phyloP scores from a whole-genome alignment of 1,140 invertebrate species.

The Drosophila lowei region DNA sequence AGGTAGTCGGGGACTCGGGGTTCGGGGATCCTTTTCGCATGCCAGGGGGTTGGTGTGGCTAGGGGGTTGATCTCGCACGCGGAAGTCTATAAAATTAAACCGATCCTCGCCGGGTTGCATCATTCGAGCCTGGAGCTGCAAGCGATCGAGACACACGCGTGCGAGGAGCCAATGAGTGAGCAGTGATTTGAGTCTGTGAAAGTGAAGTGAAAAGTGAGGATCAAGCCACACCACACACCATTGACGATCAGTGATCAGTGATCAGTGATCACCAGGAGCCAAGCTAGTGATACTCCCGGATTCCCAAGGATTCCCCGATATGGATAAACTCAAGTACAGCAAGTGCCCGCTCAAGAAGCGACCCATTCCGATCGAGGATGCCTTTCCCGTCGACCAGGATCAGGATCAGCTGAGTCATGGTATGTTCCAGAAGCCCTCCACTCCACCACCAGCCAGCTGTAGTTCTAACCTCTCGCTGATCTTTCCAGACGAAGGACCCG shows the following conservation, averaged over 20 bases:
- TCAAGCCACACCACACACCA: not conserved
- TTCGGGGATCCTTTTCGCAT: slow-evolving; percentile 51
- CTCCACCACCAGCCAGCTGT: too few species aligned
- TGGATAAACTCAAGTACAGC: slow-evolving; percentile 84
- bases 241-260: slow-evolving; percentile 19
- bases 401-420: slow-evolving; percentile 64
- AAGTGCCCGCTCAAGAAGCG: slow-evolving; percentile 95
- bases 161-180: slow-evolving; percentile 31
- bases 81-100: slow-evolving; percentile 72
- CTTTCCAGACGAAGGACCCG: slow-evolving; percentile 71
- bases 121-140: slow-evolving; percentile 72
- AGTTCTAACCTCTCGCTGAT: too few species aligned
- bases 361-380: slow-evolving; percentile 86
- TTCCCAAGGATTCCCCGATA: slow-evolving; percentile 13
- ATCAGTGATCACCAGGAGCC: slow-evolving; percentile 9
- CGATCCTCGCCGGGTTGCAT: slow-evolving; percentile 76
- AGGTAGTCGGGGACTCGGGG: slow-evolving; percentile 63
- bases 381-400: slow-evolving; percentile 48
- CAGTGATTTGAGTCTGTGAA: slow-evolving; percentile 13
- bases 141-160: slow-evolving; percentile 65
- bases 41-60: slow-evolving; percentile 45
- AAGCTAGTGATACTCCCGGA: too few species aligned
- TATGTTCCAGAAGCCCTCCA: slow-evolving; percentile 26
- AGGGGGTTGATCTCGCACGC: slow-evolving; percentile 50
- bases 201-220: not conserved